A percentile compares a stretch with the other conserved stretches of the same genome.
These are phyloP conservation scores for Pogona vitticeps DNA, from an alignment of 2,113 vertebrate species.

Conservation along the genomic window DNA sequence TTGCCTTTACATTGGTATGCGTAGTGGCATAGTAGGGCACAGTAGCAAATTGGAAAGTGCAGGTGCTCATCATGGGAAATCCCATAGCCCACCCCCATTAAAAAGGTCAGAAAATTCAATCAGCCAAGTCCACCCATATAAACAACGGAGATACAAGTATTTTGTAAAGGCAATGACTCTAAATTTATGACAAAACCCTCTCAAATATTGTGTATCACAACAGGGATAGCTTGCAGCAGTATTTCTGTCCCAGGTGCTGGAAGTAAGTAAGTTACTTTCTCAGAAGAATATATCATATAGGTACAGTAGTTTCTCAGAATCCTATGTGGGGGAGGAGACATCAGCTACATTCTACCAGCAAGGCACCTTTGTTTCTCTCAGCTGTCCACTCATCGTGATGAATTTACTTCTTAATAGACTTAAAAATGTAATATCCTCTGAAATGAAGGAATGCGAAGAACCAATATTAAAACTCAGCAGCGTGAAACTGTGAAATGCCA, in stretches of 20 bases:
- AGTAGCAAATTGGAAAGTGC: neutral
- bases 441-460: neutral
- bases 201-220: too few species aligned
- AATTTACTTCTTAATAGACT: constrained; percentile 19
- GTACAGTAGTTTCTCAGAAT: neutral
- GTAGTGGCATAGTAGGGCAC: neutral
- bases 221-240: too few species aligned
- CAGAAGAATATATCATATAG: neutral
- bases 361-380: constrained; percentile 32
- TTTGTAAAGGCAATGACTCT: too few species aligned
- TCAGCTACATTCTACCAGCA: constrained; percentile 33
- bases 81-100: too few species aligned
- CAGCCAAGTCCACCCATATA: too few species aligned
- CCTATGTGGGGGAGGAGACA: neutral
- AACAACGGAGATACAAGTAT: too few species aligned
- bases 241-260: too few species aligned
- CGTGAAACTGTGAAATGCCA: neutral
- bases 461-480: constrained; percentile 17
- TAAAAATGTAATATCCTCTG: constrained; percentile 23
- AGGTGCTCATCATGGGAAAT: too few species aligned
- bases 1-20: neutral
- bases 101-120: too few species aligned
- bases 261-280: neutral
- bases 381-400: neutral
- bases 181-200: too few species aligned